These are phyloP conservation scores for Sander vitreus DNA, from an alignment of 2,113 vertebrate species.

Conservation along the genomic window DNA sequence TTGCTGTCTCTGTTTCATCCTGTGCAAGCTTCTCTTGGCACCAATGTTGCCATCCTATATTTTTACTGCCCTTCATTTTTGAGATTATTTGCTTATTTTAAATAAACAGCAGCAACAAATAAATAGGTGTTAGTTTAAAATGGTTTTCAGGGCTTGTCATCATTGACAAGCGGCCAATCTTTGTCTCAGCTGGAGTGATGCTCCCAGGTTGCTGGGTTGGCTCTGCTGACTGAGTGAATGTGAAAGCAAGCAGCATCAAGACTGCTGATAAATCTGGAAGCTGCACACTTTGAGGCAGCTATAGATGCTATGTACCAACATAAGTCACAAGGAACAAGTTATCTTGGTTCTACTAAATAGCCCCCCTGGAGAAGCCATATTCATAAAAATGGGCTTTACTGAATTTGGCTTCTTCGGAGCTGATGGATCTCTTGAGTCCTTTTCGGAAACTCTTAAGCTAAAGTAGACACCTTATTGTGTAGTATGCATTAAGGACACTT, in stretches of 20 bases:
- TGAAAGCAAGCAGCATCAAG: not conserved
- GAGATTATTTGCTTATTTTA: constrained; percentile 9
- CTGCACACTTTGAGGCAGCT: not conserved
- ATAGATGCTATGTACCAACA: not conserved
- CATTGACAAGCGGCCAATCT: constrained; percentile 9
- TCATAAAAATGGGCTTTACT: not conserved
- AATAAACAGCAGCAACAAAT: not conserved
- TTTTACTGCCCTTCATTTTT: constrained; percentile 2
- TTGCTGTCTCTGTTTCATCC: constrained; percentile 45
- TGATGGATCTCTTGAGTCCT: not conserved
- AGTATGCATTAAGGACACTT: not conserved
- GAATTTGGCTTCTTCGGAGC: not conserved
- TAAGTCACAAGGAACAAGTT: not conserved
- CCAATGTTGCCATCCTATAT: too few relatives aligned
- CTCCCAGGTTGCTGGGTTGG: not conserved
- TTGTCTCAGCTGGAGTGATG: not conserved
- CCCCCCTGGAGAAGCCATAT: not conserved
- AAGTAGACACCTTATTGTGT: too few relatives aligned
- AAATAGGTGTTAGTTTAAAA: constrained; percentile 8
- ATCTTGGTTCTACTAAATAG: not conserved
- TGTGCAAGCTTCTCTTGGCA: constrained; percentile 29
- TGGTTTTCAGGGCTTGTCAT: not conserved
- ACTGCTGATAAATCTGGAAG: not conserved
- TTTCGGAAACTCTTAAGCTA: not conserved
- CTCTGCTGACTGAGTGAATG: constrained; percentile 1